Evolutionary conservation across 92 coral and sea anemone species (phyloP).

Genomic region (Umimayanthus kanabou): DNA sequence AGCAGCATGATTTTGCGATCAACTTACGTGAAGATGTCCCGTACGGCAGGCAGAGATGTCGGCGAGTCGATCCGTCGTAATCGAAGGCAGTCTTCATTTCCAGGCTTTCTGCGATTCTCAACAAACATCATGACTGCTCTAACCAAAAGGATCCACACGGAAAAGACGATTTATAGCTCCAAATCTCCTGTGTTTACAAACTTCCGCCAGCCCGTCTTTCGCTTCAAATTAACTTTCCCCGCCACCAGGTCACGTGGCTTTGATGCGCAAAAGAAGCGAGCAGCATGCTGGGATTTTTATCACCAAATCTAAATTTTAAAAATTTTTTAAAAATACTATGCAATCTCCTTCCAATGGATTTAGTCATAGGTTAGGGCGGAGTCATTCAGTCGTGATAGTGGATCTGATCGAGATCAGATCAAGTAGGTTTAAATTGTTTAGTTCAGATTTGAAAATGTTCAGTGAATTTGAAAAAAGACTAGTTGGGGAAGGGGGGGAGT

Average conservation of each 20-base stretch:
- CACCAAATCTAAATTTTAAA: no score
- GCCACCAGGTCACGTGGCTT: not conserved
- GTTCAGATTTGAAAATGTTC: no score
- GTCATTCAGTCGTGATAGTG: no score
- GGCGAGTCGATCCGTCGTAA: slow-evolving; percentile 19
- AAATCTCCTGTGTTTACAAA: not conserved
- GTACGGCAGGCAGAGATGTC: not conserved
- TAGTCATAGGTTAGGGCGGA: no score
- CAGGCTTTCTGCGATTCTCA: not conserved
- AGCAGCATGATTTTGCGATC: not conserved
- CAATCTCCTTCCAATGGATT: no score
- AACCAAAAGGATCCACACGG: not conserved
- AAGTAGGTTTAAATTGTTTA: no score
- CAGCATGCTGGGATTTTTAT: not conserved
- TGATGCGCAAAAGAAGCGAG: not conserved
- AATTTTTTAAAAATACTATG: no score
- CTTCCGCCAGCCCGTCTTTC: not conserved
- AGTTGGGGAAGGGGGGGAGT: no score
- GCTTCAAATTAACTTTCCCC: not conserved
- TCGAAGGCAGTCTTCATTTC: not conserved
- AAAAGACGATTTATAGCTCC: not conserved
- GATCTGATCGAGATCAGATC: no score
- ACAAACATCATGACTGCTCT: not conserved
- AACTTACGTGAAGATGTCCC: slow-evolving; percentile 19
- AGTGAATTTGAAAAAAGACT: no score